Conservation (phyloP, 2,888 invertebrate species). For the Thelaira solivaga region DNA sequence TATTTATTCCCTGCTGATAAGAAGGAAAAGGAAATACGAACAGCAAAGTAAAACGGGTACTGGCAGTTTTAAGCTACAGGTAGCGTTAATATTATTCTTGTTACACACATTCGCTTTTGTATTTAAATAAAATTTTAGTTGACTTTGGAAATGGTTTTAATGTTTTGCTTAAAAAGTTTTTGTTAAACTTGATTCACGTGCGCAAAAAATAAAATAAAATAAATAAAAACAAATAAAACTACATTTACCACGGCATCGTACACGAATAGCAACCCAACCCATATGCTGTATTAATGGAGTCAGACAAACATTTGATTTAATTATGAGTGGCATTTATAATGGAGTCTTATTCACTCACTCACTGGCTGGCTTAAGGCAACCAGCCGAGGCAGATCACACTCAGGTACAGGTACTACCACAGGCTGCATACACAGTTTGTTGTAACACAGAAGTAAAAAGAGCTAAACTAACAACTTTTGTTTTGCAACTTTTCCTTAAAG, state of each 20-base stretch:
- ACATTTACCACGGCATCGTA: too few relatives aligned
- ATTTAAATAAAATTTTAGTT: conserved; percentile 1
- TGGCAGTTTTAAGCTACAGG: too few relatives aligned
- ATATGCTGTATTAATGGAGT: conserved; percentile 10
- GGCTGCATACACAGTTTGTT: conserved; percentile 13
- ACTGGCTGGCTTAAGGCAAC: background rate
- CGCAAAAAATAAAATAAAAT: too few relatives aligned
- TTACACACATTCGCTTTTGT: too few relatives aligned
- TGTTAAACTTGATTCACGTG: conserved; percentile 41
- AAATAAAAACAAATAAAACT: too few relatives aligned
- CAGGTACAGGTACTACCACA: conserved; percentile 8
- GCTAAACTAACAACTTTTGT: conserved; percentile 17
- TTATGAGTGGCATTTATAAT: conserved; percentile 39
- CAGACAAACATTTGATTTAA: conserved; percentile 39
- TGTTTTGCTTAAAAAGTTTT: conserved; percentile 41
- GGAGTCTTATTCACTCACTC: conserved; percentile 65
- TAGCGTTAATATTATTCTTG: conserved; percentile 37
- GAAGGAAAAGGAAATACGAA: conserved; percentile 8
- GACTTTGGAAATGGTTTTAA: conserved; percentile 7
- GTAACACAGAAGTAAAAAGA: conserved; percentile 22
- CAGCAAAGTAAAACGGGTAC: conserved; percentile 6
- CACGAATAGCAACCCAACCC: too few relatives aligned
- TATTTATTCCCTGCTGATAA: background rate
- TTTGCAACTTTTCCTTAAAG: conserved; percentile 65
- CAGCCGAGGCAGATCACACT: background rate